phyloP scores from a whole-genome alignment of 23 tunicate genomes.

The Diplosoma virens region DNA sequence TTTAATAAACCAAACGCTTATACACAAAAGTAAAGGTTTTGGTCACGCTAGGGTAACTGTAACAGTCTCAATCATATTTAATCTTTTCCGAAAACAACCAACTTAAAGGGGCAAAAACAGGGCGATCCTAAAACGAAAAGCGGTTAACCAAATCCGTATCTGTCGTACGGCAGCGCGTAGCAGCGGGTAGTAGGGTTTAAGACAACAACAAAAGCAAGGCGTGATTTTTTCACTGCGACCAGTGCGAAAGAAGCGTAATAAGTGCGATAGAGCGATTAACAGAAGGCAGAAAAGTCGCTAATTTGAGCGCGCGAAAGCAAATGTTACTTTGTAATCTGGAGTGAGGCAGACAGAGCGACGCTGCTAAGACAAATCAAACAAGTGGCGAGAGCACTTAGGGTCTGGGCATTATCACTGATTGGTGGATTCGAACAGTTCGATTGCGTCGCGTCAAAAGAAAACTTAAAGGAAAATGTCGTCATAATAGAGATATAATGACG shows the following conservation, averaged over 20 bases:
- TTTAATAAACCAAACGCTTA: too few relatives aligned
- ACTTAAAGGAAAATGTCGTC: constrained; percentile 14
- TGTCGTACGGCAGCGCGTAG: too few relatives aligned
- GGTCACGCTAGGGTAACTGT: too few relatives aligned
- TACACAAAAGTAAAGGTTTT: too few relatives aligned
- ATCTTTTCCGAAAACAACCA: too few relatives aligned
- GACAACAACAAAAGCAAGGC: not conserved
- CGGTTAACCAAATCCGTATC: too few relatives aligned
- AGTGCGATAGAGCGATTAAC: not conserved
- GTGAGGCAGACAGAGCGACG: constrained; percentile 6
- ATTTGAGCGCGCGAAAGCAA: constrained; percentile 20
- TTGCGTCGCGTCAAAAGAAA: constrained; percentile 24
- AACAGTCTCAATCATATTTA: too few relatives aligned
- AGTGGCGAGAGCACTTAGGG: constrained; percentile 22
- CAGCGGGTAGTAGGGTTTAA: too few relatives aligned
- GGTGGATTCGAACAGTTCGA: not conserved
- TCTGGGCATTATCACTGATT: not conserved
- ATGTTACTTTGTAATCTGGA: constrained; percentile 15
- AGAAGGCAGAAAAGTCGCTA: not conserved
- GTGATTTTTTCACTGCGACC: not conserved
- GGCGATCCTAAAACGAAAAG: too few relatives aligned
- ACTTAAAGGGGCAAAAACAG: too few relatives aligned
- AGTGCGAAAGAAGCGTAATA: too few relatives aligned
- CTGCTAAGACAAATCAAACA: constrained; percentile 17
- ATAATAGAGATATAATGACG: constrained; percentile 26